Base-by-base conservation (phyloP, 2,888 invertebrate genomes). In the Epinotia bilunana region DNA sequence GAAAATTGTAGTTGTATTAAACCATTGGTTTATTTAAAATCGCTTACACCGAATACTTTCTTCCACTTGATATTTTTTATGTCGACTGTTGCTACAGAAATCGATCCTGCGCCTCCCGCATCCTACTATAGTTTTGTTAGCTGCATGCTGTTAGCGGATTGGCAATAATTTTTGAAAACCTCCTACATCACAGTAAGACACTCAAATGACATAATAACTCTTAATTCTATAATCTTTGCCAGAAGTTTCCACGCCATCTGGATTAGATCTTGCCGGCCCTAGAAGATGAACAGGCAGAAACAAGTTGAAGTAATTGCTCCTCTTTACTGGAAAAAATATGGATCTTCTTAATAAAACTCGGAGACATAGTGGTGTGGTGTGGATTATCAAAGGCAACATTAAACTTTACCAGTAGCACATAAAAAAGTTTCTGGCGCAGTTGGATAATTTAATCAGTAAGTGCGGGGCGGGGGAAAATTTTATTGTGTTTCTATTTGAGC, bases 271-370 rank as follows among this genome's bases (percentile, higher is more conserved):
- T 82, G 82, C 84, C 82, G 80, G 78, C 78, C 79, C 77, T 77
- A 76, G 82, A 83, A 84, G 82, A 78, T 81, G 85, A 85, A 83
- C 82, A 78, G 81, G 82, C 82, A 82, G 84, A 85, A 82, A 80
- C 78, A 81, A 84, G 83, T 77, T 80, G 18, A 72, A 53, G 61
- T 61, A 79, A 82, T 80, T 77, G 80, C 81, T 0, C 7, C 23
- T n/a, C 11, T 5, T 43, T 11, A 58, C 43, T 46, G 33, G 11
- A 46, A 28, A 46, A 60, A 46, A 6, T 16, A 16, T 23, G 6
- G 28, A 12, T n/a, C n/a, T 3, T 46, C 58, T 23, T 46, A 0
- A 11, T 18, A 28, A 46, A 6, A 69, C n/a, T 11, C 4, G 28
- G 18, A n/a, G 9, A 43, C 28, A 23, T 69, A 60, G 23, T 46